Base-by-base conservation (phyloP, 2,888 invertebrate genomes). In the Margaritifera margaritifera region DNA sequence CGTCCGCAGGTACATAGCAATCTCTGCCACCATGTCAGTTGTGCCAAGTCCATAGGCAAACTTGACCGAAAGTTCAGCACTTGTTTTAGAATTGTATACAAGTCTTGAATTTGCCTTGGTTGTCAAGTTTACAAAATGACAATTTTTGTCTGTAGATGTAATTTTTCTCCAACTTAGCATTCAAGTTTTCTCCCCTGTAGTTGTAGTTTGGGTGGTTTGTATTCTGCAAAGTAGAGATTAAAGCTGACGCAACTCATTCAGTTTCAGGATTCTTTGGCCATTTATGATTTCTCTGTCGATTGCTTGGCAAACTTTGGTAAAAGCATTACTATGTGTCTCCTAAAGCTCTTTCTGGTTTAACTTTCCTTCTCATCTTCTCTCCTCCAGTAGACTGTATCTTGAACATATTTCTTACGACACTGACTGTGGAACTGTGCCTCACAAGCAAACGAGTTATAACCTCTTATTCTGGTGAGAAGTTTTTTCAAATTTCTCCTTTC, bases 141-240 rank as follows among this genome's bases (percentile, higher is more conserved):
- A 60, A 42, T 18, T 27, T 27, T 27, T 52, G 11, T 25, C n/a
- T 50, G 52, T 27, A 66, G 6, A 8, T n/a, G n/a, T n/a, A n/a
- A n/a, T n/a, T n/a, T n/a, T n/a, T n/a, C 22, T 60, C 6, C 18
- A 60, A 52, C n/a, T 42, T 60, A 6, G 18, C n/a, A 15, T 71
- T 71, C 55, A 71, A 24, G 6, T 58, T 58, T 52, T 67, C 59
- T 20, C 42, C 19, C 51, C 54, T 56, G 31, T 71, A 71, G 24
- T 60, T 56, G 6, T 53, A 64, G 55, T 71, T 71, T 22, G 62
- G 8, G 55, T 55, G 62, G 5, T 20, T 15, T 51, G 71, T 68
- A 19, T 58, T 19, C 6, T 51, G 4, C 24, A 71, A 52, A n/a
- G 20, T 6, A n/a, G 51, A 20, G n/a, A 63, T 58, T 68, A 68